A percentile compares a stretch with the other conserved stretches of the same genome.
Conservation (phyloP, 2,113 vertebrate genomes). For the Ploceus nigricollis region DNA sequence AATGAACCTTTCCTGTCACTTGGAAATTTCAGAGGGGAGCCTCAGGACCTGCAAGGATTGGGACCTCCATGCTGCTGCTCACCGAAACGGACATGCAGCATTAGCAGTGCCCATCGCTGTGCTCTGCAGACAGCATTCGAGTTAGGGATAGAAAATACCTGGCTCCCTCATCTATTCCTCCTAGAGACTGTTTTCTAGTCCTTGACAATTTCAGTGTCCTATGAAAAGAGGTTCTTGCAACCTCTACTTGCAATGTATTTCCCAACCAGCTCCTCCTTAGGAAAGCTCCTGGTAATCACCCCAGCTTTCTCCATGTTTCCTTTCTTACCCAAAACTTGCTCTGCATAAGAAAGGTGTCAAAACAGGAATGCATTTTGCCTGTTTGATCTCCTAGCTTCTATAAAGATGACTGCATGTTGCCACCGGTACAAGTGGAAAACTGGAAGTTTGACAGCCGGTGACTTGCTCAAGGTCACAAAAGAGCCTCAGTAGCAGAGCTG, state of each 20-base stretch:
- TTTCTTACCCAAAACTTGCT: not conserved
- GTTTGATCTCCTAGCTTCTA: not conserved
- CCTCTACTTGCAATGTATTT: not conserved
- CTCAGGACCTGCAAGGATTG: not conserved
- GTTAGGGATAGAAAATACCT: not conserved
- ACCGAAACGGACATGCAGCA: fast-evolving
- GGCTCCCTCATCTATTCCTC: not conserved
- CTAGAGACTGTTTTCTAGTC: not conserved
- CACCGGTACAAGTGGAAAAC: not conserved
- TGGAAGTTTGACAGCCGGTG: not conserved
- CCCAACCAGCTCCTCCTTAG: not conserved
- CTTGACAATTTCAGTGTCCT: not conserved
- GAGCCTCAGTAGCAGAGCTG: conserved; percentile 28
- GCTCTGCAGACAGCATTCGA: fast-evolving
- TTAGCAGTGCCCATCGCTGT: fast-evolving
- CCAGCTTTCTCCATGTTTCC: not conserved
- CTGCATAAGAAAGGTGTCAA: not conserved
- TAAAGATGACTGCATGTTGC: not conserved
- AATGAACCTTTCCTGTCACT: not conserved
- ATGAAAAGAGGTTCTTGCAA: not conserved
- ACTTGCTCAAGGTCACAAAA: conserved; percentile 48
- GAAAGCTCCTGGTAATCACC: not conserved
- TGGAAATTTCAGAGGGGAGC: not conserved
- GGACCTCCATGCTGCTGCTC: not conserved
- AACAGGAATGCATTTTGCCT: not conserved